Base-by-base conservation (phyloP, 2,113 vertebrate genomes). In the Otolemur garnettii region DNA sequence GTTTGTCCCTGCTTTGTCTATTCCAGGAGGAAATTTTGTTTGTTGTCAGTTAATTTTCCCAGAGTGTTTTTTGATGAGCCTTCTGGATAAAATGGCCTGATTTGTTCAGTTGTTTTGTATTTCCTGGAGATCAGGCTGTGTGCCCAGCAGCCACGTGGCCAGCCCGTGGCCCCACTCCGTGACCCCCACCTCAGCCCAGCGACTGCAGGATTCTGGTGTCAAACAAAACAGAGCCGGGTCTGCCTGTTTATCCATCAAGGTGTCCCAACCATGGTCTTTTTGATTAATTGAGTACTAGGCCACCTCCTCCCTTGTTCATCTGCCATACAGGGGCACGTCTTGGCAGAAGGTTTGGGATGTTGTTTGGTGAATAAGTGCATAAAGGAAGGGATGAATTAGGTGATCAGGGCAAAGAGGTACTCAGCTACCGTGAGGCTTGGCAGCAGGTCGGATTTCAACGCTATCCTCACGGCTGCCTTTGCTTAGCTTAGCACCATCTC, bases 251-350 rank as follows among this genome's bases (percentile, higher is more conserved):
- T 28, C 60, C 30, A 5, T 42, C 35, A 1, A 0, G 17, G 45
- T 42, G n/a, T 60, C 35, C 30, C 22, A 5, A 0, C 4, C 2
- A 5, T 11, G 26, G 38, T 24, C 90, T 82, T 64, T 57, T 57
- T 28, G 17, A 64, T 24, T 22, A 38, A 30, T 8, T 4, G 5
- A 26, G 1, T 33, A 1, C 38, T 17, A 26, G 30, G 1, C 80
- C 66, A 0, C 3, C 0, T 0, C 42, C 42, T n/a, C 45, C 0
- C 2, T 18, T 4, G n/a, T 50, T n/a, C 30, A 9, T 33, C 57
- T 17, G 2, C 45, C n/a, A 2, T 1, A 1, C 42, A 77, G 45
- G 19, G 28, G 30, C 60, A 1, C 42, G 9, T 22, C 22, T 38
- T 26, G 33, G 62, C 14, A 15, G 60, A 33, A 59, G 72, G n/a